A percentile compares a stretch with the other conserved stretches of the same genome.
phyloP scores from a whole-genome alignment of 1,140 invertebrate genomes.

The Ephestia elutella region DNA sequence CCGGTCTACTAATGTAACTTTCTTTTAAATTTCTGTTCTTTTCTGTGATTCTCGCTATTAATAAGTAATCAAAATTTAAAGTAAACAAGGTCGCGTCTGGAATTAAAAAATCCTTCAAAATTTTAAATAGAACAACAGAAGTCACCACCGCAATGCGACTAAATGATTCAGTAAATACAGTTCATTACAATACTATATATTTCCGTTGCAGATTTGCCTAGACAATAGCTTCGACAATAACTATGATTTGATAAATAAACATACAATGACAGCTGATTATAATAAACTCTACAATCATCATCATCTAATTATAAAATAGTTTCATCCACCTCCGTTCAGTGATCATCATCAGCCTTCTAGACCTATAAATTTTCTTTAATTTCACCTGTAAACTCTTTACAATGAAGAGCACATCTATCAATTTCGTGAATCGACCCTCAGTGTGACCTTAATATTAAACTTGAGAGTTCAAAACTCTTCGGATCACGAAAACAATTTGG shows the following conservation, averaged over 20 bases:
- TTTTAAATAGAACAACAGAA: background rate
- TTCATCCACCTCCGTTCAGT: too few relatives aligned
- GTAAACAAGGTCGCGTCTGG: background rate
- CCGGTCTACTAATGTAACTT: too few relatives aligned
- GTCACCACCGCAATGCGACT: background rate
- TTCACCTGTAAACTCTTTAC: too few relatives aligned
- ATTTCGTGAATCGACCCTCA: background rate
- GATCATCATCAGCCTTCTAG: too few relatives aligned
- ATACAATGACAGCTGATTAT: too few relatives aligned
- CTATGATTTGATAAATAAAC: background rate
- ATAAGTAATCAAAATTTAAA: too few relatives aligned
- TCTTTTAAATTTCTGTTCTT: too few relatives aligned
- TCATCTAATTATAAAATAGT: too few relatives aligned
- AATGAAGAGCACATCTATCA: background rate
- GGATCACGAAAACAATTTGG: slow-evolving; percentile 1
- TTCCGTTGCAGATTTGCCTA: background rate
- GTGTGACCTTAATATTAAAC: slow-evolving; percentile 1
- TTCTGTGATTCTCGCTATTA: too few relatives aligned
- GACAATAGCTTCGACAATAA: background rate
- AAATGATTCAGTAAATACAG: background rate
- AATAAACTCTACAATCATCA: too few relatives aligned
- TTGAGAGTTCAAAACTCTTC: background rate
- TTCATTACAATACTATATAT: background rate
- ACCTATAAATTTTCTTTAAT: too few relatives aligned
- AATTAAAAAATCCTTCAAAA: background rate